Percentiles rank a stretch among this genome's conserved stretches.
phyloP scores from a whole-genome alignment of 2,113 vertebrate species.

The Chamaea fasciata region DNA sequence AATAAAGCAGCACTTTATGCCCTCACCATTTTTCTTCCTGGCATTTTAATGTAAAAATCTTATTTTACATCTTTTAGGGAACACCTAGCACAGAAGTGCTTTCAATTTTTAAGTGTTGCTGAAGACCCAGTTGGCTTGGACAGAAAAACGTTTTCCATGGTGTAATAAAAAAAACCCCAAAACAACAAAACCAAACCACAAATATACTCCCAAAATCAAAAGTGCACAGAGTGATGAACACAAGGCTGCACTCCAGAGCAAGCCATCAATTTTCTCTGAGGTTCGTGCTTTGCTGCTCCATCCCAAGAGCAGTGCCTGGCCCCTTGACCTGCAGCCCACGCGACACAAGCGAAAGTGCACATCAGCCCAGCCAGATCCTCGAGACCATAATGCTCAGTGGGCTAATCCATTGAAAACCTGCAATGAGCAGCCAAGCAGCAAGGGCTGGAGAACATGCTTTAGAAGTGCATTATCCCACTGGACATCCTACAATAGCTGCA shows the following conservation, averaged over 20 bases:
- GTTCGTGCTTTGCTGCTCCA: not conserved
- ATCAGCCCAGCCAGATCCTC: not conserved
- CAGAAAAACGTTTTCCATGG: not conserved
- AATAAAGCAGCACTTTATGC: constrained; percentile 7
- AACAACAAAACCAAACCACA: not conserved
- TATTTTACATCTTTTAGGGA: constrained; percentile 21
- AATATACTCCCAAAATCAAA: not conserved
- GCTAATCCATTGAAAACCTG: not conserved
- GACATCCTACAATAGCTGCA: not conserved
- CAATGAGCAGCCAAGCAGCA: not conserved
- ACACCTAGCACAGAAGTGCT: not conserved
- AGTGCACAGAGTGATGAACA: not conserved
- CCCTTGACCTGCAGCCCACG: not conserved
- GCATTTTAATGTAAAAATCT: constrained; percentile 40
- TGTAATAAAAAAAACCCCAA: not conserved
- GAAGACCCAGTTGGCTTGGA: not conserved
- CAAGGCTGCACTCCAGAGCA: not conserved
- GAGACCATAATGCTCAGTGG: not conserved
- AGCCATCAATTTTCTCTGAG: not conserved
- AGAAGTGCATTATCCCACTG: not conserved
- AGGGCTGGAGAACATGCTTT: not conserved
- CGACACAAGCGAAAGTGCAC: not conserved
- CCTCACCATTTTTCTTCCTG: constrained; percentile 15
- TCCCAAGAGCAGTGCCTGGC: not conserved
- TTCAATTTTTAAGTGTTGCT: not conserved